Evolutionary conservation across 2,888 invertebrate species (phyloP).

Genomic region (Nymphalis urticae): DNA sequence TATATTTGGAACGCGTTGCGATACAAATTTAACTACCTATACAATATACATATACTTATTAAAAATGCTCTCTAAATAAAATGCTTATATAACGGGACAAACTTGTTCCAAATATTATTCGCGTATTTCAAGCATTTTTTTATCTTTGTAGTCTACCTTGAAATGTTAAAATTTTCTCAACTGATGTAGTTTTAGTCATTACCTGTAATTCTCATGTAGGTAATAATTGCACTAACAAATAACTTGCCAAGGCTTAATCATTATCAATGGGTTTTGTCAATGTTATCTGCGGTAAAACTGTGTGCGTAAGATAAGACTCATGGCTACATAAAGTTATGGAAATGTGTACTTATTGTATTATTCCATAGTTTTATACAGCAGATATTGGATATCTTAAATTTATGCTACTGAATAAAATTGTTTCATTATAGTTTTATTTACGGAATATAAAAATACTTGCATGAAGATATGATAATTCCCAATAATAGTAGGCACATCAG

Average conservation of each 20-base stretch:
- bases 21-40: slow-evolving; percentile 23
- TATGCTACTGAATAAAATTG: no score
- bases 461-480: no score
- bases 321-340: slow-evolving; percentile 14
- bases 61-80: neutral
- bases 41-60: neutral
- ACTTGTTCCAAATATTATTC: neutral
- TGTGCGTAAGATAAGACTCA: slow-evolving; percentile 17
- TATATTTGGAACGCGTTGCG: slow-evolving; percentile 57
- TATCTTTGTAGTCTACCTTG: slow-evolving; percentile 29
- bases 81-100: neutral
- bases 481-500: no score
- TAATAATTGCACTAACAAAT: slow-evolving; percentile 16
- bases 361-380: neutral
- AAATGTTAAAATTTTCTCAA: slow-evolving; percentile 24
- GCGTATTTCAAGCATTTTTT: slow-evolving; percentile 23
- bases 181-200: slow-evolving; percentile 13
- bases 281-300: slow-evolving; percentile 21
- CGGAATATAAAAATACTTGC: no score
- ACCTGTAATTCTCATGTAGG: slow-evolving; percentile 13
- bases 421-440: no score
- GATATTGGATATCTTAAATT: neutral
- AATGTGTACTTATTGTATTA: slow-evolving; percentile 16
- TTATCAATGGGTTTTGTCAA: slow-evolving; percentile 15
- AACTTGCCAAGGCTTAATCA: neutral